phyloP scores from a whole-genome alignment of 2,797 vertebrate genomes.

The Gymnoscopelus microlampas region DNA sequence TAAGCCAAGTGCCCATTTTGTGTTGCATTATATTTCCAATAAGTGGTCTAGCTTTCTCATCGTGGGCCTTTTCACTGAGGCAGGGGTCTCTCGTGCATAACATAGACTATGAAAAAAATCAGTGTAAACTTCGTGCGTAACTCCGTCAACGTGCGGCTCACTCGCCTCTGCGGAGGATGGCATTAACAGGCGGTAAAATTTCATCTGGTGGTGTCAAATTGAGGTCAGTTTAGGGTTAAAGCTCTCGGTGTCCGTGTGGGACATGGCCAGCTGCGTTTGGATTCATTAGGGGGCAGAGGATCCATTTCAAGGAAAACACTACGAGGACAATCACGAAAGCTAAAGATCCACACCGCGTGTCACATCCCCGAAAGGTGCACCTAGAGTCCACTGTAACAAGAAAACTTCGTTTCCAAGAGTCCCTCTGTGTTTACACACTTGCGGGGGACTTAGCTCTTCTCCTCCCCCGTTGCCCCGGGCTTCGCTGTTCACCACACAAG shows the following conservation, averaged over 20 bases:
- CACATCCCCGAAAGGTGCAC: slow-evolving; percentile 90
- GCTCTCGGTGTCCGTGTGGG: slow-evolving; percentile 95
- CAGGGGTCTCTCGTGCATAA: slow-evolving; percentile 23
- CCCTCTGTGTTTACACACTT: slow-evolving; percentile 58
- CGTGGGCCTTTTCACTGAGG: slow-evolving; percentile 45
- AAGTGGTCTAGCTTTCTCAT: slow-evolving; percentile 27
- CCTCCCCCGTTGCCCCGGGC: slow-evolving; percentile 37
- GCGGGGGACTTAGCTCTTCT: slow-evolving; percentile 48
- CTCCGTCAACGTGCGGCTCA: slow-evolving; percentile 78
- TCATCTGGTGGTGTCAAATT: slow-evolving; percentile 98
- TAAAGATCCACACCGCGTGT: slow-evolving; percentile 88
- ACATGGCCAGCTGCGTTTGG: slow-evolving; percentile 97
- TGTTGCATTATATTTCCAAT: slow-evolving; percentile 40
- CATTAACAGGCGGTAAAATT: slow-evolving; percentile 97
- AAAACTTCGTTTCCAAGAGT: slow-evolving; percentile 21
- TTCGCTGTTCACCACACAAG: slow-evolving; percentile 48
- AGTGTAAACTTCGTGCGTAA: slow-evolving; percentile 74
- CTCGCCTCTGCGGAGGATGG: slow-evolving; percentile 86
- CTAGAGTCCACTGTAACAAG: slow-evolving; percentile 43
- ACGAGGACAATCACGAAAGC: slow-evolving; percentile 90
- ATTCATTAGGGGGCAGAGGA: slow-evolving; percentile 92
- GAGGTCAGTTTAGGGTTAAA: slow-evolving; percentile 99
- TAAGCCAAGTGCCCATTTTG: slow-evolving; percentile 35
- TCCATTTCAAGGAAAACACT: slow-evolving; percentile 97
- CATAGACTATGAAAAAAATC: slow-evolving; percentile 66